A percentile compares a stretch with the other conserved stretches of the same genome.
phyloP scores from a whole-genome alignment of 2,888 invertebrate genomes.

The Platypus cylindrus region DNA sequence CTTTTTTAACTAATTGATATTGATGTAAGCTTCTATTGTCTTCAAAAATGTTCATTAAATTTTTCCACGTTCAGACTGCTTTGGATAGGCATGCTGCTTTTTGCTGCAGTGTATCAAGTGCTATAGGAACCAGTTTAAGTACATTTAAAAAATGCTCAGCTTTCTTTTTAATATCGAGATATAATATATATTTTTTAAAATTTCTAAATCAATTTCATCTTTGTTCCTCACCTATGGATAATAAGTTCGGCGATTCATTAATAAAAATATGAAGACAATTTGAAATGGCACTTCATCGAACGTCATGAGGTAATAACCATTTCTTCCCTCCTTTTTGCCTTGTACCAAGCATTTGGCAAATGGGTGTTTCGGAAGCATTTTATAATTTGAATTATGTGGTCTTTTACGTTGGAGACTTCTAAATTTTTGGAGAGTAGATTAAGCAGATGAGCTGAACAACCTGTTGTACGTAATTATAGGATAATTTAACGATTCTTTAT shows the following conservation, averaged over 20 bases:
- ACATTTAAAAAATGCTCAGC: conserved; percentile 1
- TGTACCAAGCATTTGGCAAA: conserved; percentile 15
- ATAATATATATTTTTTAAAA: conserved; percentile 3
- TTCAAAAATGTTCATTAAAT: conserved; percentile 4
- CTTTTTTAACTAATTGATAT: conserved; percentile 3
- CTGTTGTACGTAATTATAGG: conserved; percentile 2
- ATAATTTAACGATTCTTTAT: conserved; percentile 3
- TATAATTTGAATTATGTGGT: conserved; percentile 7
- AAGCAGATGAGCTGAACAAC: conserved; percentile 3
- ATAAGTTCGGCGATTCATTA: neutral
- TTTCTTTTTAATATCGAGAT: conserved; percentile 5
- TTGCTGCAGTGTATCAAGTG: neutral
- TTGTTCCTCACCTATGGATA: no score
- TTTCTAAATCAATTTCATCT: conserved; percentile 5
- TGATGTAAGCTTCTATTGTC: conserved; percentile 4
- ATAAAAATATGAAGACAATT: conserved; percentile 5
- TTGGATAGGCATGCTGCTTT: neutral
- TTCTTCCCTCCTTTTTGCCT: conserved; percentile 13
- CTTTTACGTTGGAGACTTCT: conserved; percentile 1
- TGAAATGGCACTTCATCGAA: conserved; percentile 15
- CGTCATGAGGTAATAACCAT: conserved; percentile 13
- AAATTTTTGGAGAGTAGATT: conserved; percentile 3
- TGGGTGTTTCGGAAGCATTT: conserved; percentile 17
- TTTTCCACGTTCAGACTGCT: conserved; percentile 4
- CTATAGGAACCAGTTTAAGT: neutral